Percentiles rank a stretch among this genome's conserved stretches.
phyloP scores from a whole-genome alignment of 1,140 invertebrate genomes.

The Pinna nobilis region DNA sequence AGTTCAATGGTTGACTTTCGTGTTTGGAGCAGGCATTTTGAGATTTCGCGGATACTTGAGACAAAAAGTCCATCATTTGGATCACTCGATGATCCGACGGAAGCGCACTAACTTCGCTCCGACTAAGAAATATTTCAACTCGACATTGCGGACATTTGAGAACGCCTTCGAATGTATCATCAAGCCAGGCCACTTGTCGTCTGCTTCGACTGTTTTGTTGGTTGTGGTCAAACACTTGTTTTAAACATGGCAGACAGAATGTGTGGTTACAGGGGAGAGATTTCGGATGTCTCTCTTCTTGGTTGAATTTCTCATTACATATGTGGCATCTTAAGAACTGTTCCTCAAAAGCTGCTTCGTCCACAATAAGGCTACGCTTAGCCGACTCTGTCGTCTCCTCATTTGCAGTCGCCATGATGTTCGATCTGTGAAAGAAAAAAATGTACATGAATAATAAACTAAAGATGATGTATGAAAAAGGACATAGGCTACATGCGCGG shows the following conservation, averaged over 20 bases:
- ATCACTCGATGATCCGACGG: conserved; percentile 68
- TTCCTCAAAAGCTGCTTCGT: conserved; percentile 67
- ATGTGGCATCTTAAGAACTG: conserved; percentile 67
- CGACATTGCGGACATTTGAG: conserved; percentile 70
- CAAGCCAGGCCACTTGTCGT: conserved; percentile 51
- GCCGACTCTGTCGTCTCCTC: conserved; percentile 28
- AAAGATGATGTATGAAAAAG: no score
- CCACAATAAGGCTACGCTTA: conserved; percentile 61
- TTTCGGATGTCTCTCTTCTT: conserved; percentile 58
- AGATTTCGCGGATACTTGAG: conserved; percentile 56
- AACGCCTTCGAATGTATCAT: conserved; percentile 57
- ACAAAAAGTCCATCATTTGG: conserved; percentile 71
- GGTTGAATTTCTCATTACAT: conserved; percentile 64
- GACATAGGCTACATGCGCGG: no score
- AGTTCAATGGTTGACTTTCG: conserved; percentile 67
- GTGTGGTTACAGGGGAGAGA: conserved; percentile 69
- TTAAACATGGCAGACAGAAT: conserved; percentile 63
- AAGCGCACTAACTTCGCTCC: conserved; percentile 60
- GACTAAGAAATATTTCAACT: conserved; percentile 64
- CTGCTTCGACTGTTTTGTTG: conserved; percentile 48
- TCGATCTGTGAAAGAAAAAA: no score
- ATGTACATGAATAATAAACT: no score
- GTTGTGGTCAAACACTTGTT: conserved; percentile 64
- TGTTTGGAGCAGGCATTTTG: conserved; percentile 68
- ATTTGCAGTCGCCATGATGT: conserved; percentile 36